phyloP scores from a whole-genome alignment of 2,797 vertebrate species.

The Arremon brunneinucha region DNA sequence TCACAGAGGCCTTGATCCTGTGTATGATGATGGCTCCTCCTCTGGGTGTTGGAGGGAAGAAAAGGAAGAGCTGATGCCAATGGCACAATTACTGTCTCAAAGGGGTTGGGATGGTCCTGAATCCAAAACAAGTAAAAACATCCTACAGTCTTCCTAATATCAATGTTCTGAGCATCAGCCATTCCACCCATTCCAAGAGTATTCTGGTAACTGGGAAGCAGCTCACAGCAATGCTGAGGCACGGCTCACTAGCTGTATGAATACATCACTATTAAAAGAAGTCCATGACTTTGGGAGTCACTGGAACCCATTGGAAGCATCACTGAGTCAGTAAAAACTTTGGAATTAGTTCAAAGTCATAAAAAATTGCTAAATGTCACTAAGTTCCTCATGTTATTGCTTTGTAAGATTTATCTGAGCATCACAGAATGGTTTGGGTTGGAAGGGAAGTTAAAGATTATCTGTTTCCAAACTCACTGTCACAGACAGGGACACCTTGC shows the following conservation, averaged over 20 bases:
- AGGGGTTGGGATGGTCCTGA: background rate
- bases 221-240: background rate
- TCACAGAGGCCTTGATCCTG: background rate
- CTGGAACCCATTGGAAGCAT: background rate
- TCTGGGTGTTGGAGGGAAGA: background rate
- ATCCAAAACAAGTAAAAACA: background rate
- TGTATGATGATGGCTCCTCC: background rate
- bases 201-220: background rate
- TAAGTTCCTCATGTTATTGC: background rate
- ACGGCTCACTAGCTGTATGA: background rate
- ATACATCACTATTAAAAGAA: background rate
- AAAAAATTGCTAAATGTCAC: background rate
- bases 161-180: background rate
- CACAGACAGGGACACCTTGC: background rate
- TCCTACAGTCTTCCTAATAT: background rate
- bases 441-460: background rate
- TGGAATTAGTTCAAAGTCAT: background rate
- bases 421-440: background rate
- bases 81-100: background rate
- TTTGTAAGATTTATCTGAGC: background rate
- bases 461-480: background rate
- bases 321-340: background rate
- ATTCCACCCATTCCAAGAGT: background rate
- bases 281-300: background rate
- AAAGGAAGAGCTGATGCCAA: background rate